Base-by-base conservation (phyloP, 2,797 vertebrate species). In the Pantherophis alleghaniensis region DNA sequence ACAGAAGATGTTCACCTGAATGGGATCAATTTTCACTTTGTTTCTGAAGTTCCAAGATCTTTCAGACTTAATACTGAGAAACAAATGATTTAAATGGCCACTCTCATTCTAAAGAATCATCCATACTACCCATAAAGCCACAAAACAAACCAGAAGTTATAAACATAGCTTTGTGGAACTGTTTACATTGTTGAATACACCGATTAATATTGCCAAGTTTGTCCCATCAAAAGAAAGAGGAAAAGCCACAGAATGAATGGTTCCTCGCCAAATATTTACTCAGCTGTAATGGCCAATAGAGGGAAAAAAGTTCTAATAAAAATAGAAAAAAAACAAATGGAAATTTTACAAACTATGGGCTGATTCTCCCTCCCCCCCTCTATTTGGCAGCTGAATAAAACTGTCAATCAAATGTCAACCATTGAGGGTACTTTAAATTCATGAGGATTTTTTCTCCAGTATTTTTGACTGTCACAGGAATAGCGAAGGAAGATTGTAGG, bases 191-290 rank as follows among this genome's bases (percentile, higher is more conserved):
- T 32, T 83, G 63, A 59, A 55, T 61, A 55, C 89, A 55, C 42
- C 37, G 90, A 89, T 91, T 88, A 88, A 56, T 86, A 83, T 79
- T 89, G 90, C 93, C 86, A 88, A 91, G 56, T 55, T 16, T 56
- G 7, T 61, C 63, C 90, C 59, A 90, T 59, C 94, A 94, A 92
- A n/a, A 90, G 92, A 59, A 69, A 88, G 24, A 28, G 59, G 91
- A 91, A 88, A 90, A 89, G 91, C 94, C 91, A 7, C 57, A 90
- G 87, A 60, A 37, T 47, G 74, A 0, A 3, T 18, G 9, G 66
- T 90, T 95, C 92, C 20, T 60, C 59, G 66, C 60, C 20, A 95
- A 90, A 92, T 59, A 69, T 86, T 4, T 92, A 59, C 89, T 92
- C 79, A 90, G 86, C 93, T 94, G 89, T 91, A 94, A 87, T 57